Conservation (phyloP, 2,888 invertebrate species). For the Habrosyne pyritoides region DNA sequence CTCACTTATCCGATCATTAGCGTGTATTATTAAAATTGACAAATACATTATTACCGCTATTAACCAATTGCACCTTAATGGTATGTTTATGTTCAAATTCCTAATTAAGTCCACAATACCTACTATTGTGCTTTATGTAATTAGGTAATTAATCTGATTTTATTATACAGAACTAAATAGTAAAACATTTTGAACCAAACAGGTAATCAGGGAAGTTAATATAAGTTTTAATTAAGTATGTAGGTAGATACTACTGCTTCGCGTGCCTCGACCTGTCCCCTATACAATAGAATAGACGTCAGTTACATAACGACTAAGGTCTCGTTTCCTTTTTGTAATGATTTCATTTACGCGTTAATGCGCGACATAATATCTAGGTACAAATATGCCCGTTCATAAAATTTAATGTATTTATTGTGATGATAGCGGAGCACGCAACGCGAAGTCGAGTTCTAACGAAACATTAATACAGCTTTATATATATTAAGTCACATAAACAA, state of each 20-base stretch:
- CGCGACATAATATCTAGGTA: conserved; percentile 33
- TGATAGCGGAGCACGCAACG: conserved; percentile 46
- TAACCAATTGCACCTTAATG: conserved; percentile 27
- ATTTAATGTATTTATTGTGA: conserved; percentile 51
- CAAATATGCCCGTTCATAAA: conserved; percentile 44
- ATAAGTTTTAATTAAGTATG: conserved; percentile 23
- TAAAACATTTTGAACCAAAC: conserved; percentile 4
- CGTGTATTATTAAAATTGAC: conserved; percentile 27
- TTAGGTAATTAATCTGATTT: conserved; percentile 1
- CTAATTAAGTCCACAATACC: conserved; percentile 40
- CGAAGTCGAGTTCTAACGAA: conserved; percentile 23
- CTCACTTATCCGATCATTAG: conserved; percentile 43
- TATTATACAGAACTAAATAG: too few species aligned
- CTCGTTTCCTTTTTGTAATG: conserved; percentile 49
- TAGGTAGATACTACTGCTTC: too few species aligned
- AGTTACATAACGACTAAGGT: conserved; percentile 45
- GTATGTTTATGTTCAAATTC: conserved; percentile 15
- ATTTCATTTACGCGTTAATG: conserved; percentile 56
- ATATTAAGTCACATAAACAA: conserved; percentile 39
- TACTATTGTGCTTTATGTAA: conserved; percentile 33
- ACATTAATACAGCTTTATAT: conserved; percentile 39
- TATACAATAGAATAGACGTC: conserved; percentile 47
- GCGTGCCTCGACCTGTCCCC: conserved; percentile 49
- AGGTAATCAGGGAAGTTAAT: neutral
- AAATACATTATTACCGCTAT: conserved; percentile 11